phyloP scores from a whole-genome alignment of 2,113 vertebrate genomes.

The Callithrix jacchus region DNA sequence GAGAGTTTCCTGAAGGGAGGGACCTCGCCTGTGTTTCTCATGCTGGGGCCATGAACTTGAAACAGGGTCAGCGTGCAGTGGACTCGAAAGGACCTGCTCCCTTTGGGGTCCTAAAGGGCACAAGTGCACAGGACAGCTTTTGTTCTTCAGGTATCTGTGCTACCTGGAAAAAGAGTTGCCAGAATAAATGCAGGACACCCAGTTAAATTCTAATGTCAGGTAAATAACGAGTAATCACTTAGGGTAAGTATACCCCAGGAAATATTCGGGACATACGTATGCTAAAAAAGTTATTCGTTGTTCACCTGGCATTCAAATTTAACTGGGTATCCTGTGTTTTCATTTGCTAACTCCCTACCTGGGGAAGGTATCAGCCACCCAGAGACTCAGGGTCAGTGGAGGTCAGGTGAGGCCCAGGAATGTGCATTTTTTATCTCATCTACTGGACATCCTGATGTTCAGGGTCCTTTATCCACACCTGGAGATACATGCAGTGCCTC shows the following conservation, averaged over 20 bases:
- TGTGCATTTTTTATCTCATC: neutral
- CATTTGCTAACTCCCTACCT: neutral
- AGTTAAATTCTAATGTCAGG: neutral
- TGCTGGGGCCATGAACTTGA: accelerated
- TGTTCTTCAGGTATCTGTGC: neutral
- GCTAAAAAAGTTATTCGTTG: neutral
- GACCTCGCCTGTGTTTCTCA: neutral
- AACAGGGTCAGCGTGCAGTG: accelerated
- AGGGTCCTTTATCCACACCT: neutral
- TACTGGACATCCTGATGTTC: accelerated
- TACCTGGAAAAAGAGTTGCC: neutral
- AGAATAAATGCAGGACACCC: too few relatives aligned
- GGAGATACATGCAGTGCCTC: neutral
- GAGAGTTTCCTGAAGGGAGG: too few relatives aligned
- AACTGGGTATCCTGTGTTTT: neutral
- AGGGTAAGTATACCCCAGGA: neutral
- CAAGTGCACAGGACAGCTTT: accelerated
- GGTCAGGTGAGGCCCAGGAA: neutral
- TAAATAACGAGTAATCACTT: neutral
- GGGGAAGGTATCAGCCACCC: neutral
- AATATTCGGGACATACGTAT: neutral
- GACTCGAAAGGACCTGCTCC: accelerated
- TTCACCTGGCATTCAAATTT: neutral
- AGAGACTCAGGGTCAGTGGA: neutral
- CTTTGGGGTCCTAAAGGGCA: accelerated